Base-by-base conservation (phyloP, 30 jellyfish, hydroid and myxozoan species). In the Aurelia sp. region DNA sequence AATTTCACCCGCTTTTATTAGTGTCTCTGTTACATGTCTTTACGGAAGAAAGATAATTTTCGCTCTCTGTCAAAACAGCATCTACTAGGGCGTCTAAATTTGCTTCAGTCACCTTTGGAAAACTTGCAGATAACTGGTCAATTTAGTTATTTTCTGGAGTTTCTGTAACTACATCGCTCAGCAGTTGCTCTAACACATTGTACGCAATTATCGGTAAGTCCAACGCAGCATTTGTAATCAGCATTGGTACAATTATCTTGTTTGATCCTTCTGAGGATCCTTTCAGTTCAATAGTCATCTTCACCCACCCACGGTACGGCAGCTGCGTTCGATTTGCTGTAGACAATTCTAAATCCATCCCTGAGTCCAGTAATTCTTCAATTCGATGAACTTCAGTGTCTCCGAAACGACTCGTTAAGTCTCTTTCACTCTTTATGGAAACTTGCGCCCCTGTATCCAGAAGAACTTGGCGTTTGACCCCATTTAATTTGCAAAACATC, bases 371-470 rank as follows among this genome's bases (percentile, higher is more conserved):
- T 24, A 71, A 71, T 71, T n/a, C n/a, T n/a, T n/a, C n/a, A n/a
- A n/a, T n/a, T n/a, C n/a, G n/a, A n/a, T n/a, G n/a, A n/a, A n/a
- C 65, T 44, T 71, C 63, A 71, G 47, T 11, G 16, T 44, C 65
- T 71, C 66, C 41, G 38, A 35, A 71, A 33, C 47, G 6, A 16
- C 31, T 66, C 77, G 12, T 21, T 71, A 71, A 38, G 9, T 71
- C 27, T 44, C 47, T 24, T 11, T 35, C 24, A 71, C 57, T 71
- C 57, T 16, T 38, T 18, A 38, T 52, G 17, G 82, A 71, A 47
- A 71, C 82, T 33, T 71, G 65, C 10, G 82, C 82, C 38, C 82
- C 82, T 16, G 63, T 71, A n/a, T n/a, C n/a, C n/a, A n/a, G n/a
- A n/a, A n/a, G n/a, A n/a, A n/a, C n/a, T n/a, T n/a, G n/a, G n/a